Base-by-base conservation (phyloP, 2,797 vertebrate genomes). In the Babyrousa celebensis region DNA sequence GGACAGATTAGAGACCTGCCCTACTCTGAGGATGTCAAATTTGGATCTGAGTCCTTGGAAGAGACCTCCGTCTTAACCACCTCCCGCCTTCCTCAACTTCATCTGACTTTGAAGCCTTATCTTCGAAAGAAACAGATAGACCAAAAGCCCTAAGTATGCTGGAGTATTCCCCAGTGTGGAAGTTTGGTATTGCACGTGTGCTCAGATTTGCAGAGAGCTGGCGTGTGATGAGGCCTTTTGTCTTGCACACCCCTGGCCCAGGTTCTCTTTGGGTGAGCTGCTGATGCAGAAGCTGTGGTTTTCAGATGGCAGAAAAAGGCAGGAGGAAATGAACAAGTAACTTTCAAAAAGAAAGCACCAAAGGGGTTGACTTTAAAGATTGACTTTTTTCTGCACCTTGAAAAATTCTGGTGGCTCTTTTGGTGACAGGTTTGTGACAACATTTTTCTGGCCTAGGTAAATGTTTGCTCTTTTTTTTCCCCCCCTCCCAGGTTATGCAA, bases 101-200 rank as follows among this genome's bases (percentile, higher is more conserved):
- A 32, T 95, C 85, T 90, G 74, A 85, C 56, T 90, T 86, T 70
- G 78, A 86, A 95, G 15, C 20, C 60, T 94, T 94, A 36, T 96
- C 20, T 97, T 96, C 84, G 40, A 58, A 75, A 84, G 60, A 88
- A 92, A 65, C 25, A 88, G 72, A 87, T 20, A 89, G 83, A 94
- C 65, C 10, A 16, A 96, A 96, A 87, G 40, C 21, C 43, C 18
- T 60, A 85, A 43, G 7, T 75, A 60, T 92, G 80, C 48, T 75
- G 17, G 84, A 91, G 79, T 84, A 58, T 74, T 82, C 63, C 60
- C 58, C 48, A 52, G 9, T 20, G 40, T 89, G 71, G 90, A 78
- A 56, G 80, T 75, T 48, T 80, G 29, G 27, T 75, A 67, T 25
- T 52, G 18, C 91, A 77, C 25, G 3, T 72, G n/a, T 90, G 71